Evolutionary conservation across 2,113 vertebrate genomes (phyloP), one percentile per base, ranked within the genome.

Genomic region (Vimba vimba): DNA sequence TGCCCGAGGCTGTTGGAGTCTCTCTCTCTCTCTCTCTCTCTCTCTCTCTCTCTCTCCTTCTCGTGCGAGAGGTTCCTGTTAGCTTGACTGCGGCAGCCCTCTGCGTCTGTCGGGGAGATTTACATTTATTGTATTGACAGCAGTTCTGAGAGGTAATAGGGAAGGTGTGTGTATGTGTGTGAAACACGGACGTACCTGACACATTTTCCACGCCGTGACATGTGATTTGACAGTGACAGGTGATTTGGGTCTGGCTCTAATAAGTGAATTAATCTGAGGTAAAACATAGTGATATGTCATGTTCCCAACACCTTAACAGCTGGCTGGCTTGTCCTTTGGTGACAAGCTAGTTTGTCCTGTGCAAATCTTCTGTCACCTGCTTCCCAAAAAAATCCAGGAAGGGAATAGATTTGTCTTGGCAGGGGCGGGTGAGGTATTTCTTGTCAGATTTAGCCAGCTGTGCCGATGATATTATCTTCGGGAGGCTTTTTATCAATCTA

Each of bases 251-350:
- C 92, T 94, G 93, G 93, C 94, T 95, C 92, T 95, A 96, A 95
- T 96, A 96, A 96, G 95, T 93, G 94, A 95, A 96, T 96, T 96
- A 96, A 96, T 96, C 94, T 93, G 94, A 96, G 93, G 94, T 96
- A 96, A 96, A 96, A 95, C 96, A 96, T 94, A 96, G 95, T 93
- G 93, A 95, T 96, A 95, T 97, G 95, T 96, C 96, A 96, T 96
- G 95, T 96, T 95, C 79, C 75, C 94, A 93, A 95, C 96, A 95
- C 94, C 94, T 95, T 94, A 96, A 95, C 96, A 97, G 95, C 96
- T 96, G 96, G 95, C 94, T 94, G 93, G 93, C 95, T 96, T 96
- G 95, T 97, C 95, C 94, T 95, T 95, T 94, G 87, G 85, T 92
- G 95, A 96, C 96, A 96, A 93, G 91, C 90, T 95, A 95, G 95